Conservation (phyloP, 1,140 invertebrate genomes). For the Lepeophtheirus salmonis region DNA sequence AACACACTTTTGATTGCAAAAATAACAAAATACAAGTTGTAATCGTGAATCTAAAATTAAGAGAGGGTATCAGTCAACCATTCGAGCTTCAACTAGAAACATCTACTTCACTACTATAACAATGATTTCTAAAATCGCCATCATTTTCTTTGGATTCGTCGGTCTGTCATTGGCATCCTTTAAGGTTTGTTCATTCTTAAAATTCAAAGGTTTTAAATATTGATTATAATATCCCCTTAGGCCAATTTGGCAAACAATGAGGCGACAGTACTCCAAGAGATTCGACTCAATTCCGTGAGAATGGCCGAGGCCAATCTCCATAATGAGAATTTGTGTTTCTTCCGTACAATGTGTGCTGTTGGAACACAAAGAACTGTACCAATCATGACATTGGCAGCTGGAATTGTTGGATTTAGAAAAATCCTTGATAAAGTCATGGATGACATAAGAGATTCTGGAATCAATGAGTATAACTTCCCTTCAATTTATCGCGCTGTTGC, state of each 20-base stretch:
- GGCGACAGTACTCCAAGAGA: background rate
- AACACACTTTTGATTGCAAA: too few relatives aligned
- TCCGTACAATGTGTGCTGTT: background rate
- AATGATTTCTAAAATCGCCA: background rate
- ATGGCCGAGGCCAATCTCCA: background rate
- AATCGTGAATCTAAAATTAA: background rate
- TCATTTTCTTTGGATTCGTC: too few relatives aligned
- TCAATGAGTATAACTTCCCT: background rate
- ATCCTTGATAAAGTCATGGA: conserved; percentile 2
- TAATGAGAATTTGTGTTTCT: background rate
- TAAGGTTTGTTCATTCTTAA: background rate
- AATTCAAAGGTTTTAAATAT: background rate
- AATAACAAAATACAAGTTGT: too few relatives aligned
- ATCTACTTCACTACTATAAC: background rate
- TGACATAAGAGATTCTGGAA: background rate
- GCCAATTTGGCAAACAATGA: background rate
- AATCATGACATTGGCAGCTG: background rate
- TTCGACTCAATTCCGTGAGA: background rate
- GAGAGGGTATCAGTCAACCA: background rate
- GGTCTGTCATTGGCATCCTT: background rate
- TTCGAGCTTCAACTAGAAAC: background rate
- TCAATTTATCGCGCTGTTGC: background rate
- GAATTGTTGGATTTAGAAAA: background rate
- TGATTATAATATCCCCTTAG: background rate
- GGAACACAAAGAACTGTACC: background rate